Evolutionary conservation across 2,113 vertebrate species (phyloP).

Genomic region (Balaenoptera acutorostrata): DNA sequence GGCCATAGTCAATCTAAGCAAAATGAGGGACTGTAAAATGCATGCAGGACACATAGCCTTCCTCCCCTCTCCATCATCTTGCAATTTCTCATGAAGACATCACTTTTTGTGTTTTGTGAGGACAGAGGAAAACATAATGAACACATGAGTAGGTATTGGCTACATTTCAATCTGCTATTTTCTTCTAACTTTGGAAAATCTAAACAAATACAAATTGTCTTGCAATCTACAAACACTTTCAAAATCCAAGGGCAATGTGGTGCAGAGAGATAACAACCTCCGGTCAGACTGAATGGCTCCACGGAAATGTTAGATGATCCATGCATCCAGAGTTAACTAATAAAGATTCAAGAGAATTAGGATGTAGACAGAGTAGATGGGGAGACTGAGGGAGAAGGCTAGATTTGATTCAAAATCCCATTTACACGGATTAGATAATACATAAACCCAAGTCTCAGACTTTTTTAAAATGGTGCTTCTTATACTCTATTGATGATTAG

Average conservation of each 20-base stretch:
- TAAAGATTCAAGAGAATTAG: background rate
- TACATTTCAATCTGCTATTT: conserved; percentile 20
- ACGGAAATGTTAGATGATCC: fast-evolving
- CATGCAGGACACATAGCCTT: background rate
- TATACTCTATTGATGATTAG: background rate
- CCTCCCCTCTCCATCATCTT: background rate
- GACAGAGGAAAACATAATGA: background rate
- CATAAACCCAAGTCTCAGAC: background rate
- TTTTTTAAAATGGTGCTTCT: background rate
- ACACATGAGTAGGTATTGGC: background rate
- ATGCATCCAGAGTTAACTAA: background rate
- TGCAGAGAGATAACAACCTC: conserved; percentile 6
- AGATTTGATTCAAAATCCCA: background rate
- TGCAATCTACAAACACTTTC: conserved; percentile 27
- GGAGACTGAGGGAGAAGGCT: background rate
- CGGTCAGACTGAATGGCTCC: background rate
- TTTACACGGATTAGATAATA: background rate
- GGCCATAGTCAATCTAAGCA: background rate
- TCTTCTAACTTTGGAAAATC: background rate
- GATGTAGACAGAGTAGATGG: background rate
- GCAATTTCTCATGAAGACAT: background rate
- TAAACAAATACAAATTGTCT: conserved; percentile 31
- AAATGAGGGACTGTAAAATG: background rate
- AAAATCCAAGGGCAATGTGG: conserved; percentile 11
- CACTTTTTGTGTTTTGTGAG: background rate